Evolutionary conservation across 2,888 invertebrate species (phyloP).

Genomic region (Synanthedon formicaeformis): DNA sequence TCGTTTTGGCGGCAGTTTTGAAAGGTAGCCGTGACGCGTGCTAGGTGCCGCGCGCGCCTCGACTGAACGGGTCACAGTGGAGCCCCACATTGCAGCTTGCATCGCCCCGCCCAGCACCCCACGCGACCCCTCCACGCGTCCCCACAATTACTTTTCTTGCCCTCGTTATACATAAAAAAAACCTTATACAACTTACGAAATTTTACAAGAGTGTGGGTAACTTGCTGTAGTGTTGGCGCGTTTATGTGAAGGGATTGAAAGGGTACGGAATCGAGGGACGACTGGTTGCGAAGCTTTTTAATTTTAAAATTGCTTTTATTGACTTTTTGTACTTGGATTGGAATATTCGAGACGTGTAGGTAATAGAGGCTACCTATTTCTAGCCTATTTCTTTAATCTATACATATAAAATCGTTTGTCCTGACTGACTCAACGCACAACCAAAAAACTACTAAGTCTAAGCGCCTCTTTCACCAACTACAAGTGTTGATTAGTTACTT

Average conservation of each 20-base stretch:
- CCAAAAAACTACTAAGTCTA: no score
- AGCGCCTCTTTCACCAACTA: no score
- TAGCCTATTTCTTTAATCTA: no score
- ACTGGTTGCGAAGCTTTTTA: conserved; percentile 22
- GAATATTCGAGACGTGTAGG: not conserved
- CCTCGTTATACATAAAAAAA: conserved; percentile 48
- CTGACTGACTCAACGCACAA: no score
- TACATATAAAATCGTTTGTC: no score
- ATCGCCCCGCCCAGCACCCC: conserved; percentile 62
- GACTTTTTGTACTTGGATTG: conserved; percentile 9
- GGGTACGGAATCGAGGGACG: conserved; percentile 33
- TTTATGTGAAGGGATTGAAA: conserved; percentile 35
- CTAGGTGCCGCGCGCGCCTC: conserved; percentile 47
- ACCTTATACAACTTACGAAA: conserved; percentile 16
- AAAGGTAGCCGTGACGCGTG: conserved; percentile 41
- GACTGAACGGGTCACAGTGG: conserved; percentile 42
- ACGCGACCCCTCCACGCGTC: conserved; percentile 49
- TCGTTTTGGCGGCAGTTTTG: conserved; percentile 23
- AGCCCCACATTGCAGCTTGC: conserved; percentile 58
- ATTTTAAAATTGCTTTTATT: conserved; percentile 32
- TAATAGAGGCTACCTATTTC: not conserved
- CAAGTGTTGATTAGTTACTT: no score
- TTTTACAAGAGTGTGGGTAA: conserved; percentile 28
- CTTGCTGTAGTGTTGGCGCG: conserved; percentile 20
- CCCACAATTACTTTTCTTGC: conserved; percentile 46